phyloP scores from a whole-genome alignment of 2,797 vertebrate genomes.

The Myiothlypis coronata region DNA sequence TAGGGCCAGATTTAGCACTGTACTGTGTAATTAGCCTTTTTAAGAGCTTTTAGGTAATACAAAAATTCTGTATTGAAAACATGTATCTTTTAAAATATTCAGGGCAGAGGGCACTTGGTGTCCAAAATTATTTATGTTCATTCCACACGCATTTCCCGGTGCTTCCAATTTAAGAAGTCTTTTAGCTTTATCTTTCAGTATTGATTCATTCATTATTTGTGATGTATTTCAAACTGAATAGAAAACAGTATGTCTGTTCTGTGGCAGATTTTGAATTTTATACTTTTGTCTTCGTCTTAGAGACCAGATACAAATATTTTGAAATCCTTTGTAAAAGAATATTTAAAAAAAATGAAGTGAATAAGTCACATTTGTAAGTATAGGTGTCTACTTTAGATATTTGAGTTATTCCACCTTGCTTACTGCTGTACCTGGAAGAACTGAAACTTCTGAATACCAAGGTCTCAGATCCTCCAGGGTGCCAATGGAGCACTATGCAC shows the following conservation, averaged over 20 bases:
- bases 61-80: background rate
- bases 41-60: background rate
- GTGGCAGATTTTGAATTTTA: background rate
- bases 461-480: background rate
- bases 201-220: background rate
- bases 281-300: background rate
- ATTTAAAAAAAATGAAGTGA: background rate
- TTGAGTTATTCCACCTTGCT: background rate
- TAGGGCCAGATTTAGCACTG: background rate
- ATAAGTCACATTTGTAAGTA: background rate
- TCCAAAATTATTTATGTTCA: background rate
- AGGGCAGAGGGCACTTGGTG: background rate
- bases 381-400: background rate
- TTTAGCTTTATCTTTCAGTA: background rate
- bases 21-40: background rate
- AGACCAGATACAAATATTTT: background rate
- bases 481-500: background rate
- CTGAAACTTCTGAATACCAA: background rate
- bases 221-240: background rate
- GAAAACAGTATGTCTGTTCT: background rate
- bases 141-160: background rate
- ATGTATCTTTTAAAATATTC: background rate
- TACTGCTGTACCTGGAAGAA: background rate
- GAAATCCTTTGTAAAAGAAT: background rate
- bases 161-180: background rate